phyloP scores from a whole-genome alignment of 2,888 invertebrate species.

The Sinodicranocentrus sp. region DNA sequence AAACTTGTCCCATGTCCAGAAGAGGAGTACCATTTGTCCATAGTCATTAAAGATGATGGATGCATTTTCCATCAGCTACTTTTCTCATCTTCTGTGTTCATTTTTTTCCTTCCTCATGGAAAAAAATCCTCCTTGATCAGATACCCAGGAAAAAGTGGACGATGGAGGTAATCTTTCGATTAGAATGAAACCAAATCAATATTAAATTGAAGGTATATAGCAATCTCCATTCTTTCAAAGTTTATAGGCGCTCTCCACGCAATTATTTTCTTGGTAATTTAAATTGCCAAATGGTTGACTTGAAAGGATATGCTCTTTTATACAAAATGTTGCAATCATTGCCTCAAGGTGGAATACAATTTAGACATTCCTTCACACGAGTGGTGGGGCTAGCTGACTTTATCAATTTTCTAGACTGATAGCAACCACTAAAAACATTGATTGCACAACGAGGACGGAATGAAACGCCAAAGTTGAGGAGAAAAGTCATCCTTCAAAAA shows the following conservation, averaged over 20 bases:
- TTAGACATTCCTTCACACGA: conserved; percentile 36
- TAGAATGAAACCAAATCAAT: conserved; percentile 41
- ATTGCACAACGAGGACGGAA: neutral
- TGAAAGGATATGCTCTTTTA: no score
- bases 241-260: conserved; percentile 32
- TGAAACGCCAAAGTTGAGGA: conserved; percentile 5
- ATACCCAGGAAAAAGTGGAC: conserved; percentile 23
- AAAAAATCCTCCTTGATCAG: conserved; percentile 41
- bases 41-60: conserved; percentile 67
- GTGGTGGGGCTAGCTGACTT: no score
- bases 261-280: conserved; percentile 62
- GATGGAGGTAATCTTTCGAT: conserved; percentile 48
- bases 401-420: no score
- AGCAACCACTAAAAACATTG: no score
- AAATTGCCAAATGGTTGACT: conserved; percentile 47
- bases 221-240: no score
- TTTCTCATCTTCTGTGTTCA: conserved; percentile 33
- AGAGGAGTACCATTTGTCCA: conserved; percentile 56
- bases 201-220: neutral
- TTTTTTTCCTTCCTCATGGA: conserved; percentile 16
- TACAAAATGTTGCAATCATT: conserved; percentile 15
- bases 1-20: conserved; percentile 59
- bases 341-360: neutral
- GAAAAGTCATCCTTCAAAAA: conserved; percentile 10
- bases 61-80: conserved; percentile 59